Conservation (phyloP, 2,113 vertebrate species). For the Struthio camelus region DNA sequence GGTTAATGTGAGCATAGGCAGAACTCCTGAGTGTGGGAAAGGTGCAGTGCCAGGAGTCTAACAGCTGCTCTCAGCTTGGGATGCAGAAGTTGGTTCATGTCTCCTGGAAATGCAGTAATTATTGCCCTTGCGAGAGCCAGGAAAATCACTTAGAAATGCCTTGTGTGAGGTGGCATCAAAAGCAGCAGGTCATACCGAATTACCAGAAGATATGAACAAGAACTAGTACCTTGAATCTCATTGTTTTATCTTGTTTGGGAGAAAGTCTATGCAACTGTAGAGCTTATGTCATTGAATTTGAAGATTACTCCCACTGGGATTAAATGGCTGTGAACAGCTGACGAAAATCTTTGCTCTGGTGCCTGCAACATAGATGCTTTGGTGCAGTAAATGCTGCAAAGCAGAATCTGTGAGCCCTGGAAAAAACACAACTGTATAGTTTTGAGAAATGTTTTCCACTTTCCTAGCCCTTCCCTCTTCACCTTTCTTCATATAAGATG, state of each 20-base stretch:
- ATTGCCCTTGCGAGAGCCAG: not conserved
- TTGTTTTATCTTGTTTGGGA: not conserved
- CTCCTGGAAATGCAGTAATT: not conserved
- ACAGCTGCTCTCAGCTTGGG: not conserved
- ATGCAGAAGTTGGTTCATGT: not conserved
- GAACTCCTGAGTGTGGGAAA: not conserved
- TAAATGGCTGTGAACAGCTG: not conserved
- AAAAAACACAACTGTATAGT: not conserved
- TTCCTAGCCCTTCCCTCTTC: not conserved
- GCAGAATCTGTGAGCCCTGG: rapidly evolving
- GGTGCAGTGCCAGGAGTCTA: not conserved
- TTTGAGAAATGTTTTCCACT: not conserved
- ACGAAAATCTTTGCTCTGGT: not conserved
- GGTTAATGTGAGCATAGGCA: not conserved
- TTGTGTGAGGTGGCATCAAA: not conserved
- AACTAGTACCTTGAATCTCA: not conserved
- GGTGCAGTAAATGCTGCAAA: not conserved
- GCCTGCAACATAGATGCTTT: not conserved
- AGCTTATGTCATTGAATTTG: not conserved
- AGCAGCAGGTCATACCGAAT: not conserved
- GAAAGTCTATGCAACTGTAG: not conserved
- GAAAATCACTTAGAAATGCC: not conserved
- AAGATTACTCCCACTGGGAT: not conserved
- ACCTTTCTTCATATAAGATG: rapidly evolving
- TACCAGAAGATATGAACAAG: not conserved